Evolutionary conservation across 2,888 invertebrate genomes (phyloP).

Genomic region (Nomada ruficornis): DNA sequence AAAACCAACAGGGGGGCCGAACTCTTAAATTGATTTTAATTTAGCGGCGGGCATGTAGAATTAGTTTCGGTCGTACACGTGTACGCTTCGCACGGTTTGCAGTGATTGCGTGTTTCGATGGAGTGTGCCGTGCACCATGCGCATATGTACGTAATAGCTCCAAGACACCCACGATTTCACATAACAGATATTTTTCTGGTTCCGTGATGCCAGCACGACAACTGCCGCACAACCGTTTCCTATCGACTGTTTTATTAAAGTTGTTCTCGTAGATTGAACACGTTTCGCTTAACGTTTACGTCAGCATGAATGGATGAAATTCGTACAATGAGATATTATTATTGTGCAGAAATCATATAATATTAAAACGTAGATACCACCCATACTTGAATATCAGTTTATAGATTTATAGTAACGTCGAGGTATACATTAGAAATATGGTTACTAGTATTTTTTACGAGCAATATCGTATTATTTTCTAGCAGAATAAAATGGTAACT

Average conservation of each 20-base stretch:
- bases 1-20: slow-evolving; percentile 46
- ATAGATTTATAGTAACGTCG: too few relatives aligned
- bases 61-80: slow-evolving; percentile 76
- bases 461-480: too few relatives aligned
- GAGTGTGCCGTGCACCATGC: slow-evolving; percentile 65
- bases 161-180: slow-evolving; percentile 40
- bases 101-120: slow-evolving; percentile 82
- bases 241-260: slow-evolving; percentile 5
- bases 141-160: slow-evolving; percentile 24
- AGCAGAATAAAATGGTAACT: too few relatives aligned
- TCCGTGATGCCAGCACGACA: slow-evolving; percentile 21
- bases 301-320: neutral
- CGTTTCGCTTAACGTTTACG: neutral
- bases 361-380: neutral
- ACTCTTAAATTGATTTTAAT: slow-evolving; percentile 76
- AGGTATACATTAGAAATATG: too few relatives aligned
- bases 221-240: slow-evolving; percentile 14
- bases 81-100: slow-evolving; percentile 79
- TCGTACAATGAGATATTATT: neutral
- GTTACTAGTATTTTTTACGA: too few relatives aligned
- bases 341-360: neutral
- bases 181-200: slow-evolving; percentile 23
- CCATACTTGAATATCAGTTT: too few relatives aligned
- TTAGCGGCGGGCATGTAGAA: slow-evolving; percentile 50
- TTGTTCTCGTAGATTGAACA: neutral